These are phyloP conservation scores for Montipora efflorescens DNA, from an alignment of 64 coral and sea anemone genomes.

Conservation along the genomic window DNA sequence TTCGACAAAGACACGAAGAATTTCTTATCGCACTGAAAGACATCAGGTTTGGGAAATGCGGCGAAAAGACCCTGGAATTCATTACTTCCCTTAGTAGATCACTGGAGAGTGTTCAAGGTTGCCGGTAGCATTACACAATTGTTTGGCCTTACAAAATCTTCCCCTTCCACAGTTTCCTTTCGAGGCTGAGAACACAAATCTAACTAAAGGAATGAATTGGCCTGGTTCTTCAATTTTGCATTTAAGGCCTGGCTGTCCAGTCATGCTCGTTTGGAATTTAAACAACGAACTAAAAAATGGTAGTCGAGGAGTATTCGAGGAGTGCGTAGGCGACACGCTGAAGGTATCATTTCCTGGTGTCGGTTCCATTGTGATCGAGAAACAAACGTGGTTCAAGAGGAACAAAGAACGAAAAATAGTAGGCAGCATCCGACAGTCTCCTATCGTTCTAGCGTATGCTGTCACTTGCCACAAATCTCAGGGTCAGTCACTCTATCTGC, in stretches of 20 bases:
- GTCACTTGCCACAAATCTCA: slow-evolving; percentile 67
- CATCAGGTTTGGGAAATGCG: too few species aligned
- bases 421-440: slow-evolving; percentile 25
- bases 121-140: too few species aligned
- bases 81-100: too few species aligned
- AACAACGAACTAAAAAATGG: slow-evolving; percentile 51
- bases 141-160: too few species aligned
- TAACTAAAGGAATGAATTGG: too few species aligned
- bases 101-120: too few species aligned
- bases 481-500: slow-evolving; percentile 32
- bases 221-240: too few species aligned
- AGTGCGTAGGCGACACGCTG: background rate
- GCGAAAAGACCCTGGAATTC: too few species aligned
- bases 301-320: slow-evolving; percentile 38
- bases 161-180: too few species aligned
- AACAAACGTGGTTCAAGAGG: slow-evolving; percentile 32
- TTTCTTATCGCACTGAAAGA: too few species aligned
- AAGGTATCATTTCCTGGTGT: slow-evolving; percentile 7
- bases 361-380: slow-evolving; percentile 5
- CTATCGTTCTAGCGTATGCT: slow-evolving; percentile 26
- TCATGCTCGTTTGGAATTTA: slow-evolving; percentile 70
- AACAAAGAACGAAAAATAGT: slow-evolving; percentile 38
- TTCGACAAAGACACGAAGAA: too few species aligned
- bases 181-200: too few species aligned
- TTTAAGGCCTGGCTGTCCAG: background rate